Evolutionary conservation across 2,888 invertebrate genomes (phyloP).

Genomic region (Bellardia pandia): DNA sequence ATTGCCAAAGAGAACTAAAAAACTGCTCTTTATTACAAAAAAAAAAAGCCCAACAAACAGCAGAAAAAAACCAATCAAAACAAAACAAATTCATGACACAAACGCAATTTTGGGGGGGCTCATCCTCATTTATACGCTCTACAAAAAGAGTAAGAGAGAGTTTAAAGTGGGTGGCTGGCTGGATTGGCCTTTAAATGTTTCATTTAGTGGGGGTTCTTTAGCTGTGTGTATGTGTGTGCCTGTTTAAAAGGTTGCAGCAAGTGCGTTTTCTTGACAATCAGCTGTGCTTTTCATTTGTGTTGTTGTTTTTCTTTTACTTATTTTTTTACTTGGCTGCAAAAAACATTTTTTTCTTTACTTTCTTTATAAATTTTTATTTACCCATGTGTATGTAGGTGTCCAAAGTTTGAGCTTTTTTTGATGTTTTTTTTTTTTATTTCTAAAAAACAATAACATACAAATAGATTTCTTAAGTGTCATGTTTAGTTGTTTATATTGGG

Average conservation of each 20-base stretch:
- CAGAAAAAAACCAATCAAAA: conserved; percentile 6
- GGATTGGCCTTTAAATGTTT: conserved; percentile 65
- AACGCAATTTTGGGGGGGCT: conserved; percentile 41
- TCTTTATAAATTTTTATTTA: neutral
- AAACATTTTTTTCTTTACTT: conserved; percentile 23
- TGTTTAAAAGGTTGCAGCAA: conserved; percentile 62
- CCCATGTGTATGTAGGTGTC: conserved; percentile 38
- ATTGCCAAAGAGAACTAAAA: conserved; percentile 53
- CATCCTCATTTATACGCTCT: conserved; percentile 1
- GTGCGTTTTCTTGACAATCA: conserved; percentile 69
- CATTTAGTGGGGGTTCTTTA: conserved; percentile 56
- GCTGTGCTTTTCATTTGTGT: conserved; percentile 59
- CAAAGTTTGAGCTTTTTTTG: conserved; percentile 35
- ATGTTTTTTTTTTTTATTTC: neutral
- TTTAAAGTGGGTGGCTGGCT: conserved; percentile 69
- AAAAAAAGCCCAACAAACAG: neutral
- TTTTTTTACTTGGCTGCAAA: conserved; percentile 45
- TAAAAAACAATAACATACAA: conserved; percentile 22
- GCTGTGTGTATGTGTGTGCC: conserved; percentile 26
- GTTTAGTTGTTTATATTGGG: conserved; percentile 51
- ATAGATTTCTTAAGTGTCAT: conserved; percentile 60
- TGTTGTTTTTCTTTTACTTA: conserved; percentile 11
- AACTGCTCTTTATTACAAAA: conserved; percentile 4
- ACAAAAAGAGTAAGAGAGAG: conserved; percentile 15
- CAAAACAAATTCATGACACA: conserved; percentile 22